A percentile compares a stretch with the other conserved stretches of the same genome.
Evolutionary conservation across 1,140 invertebrate genomes (phyloP).

Genomic region (Drosophila bifasciata): DNA sequence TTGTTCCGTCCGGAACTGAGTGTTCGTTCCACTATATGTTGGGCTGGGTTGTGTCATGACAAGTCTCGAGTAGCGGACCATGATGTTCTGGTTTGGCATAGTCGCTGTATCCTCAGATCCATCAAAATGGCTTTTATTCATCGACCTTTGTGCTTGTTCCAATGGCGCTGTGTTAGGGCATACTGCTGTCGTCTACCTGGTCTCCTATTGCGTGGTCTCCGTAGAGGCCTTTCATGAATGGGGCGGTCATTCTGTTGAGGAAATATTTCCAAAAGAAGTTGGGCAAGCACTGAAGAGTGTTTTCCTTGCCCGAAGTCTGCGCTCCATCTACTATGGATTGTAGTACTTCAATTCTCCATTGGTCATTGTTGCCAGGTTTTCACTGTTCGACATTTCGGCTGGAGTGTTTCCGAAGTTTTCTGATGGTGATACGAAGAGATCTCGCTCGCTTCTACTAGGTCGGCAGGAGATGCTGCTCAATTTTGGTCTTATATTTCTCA

Average conservation of each 20-base stretch:
- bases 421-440: not conserved
- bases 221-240: too few species aligned
- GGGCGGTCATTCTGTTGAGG: too few species aligned
- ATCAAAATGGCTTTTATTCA: constrained; percentile 19
- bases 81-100: constrained; percentile 12
- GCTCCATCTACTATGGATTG: too few species aligned
- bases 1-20: not conserved
- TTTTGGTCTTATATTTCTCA: not conserved
- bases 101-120: constrained; percentile 12
- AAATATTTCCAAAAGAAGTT: too few species aligned
- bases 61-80: constrained; percentile 21
- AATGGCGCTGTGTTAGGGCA: too few species aligned
- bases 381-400: constrained; percentile 1
- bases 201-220: too few species aligned
- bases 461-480: not conserved
- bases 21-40: not conserved
- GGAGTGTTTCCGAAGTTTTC: constrained; percentile 1
- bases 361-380: constrained; percentile 6
- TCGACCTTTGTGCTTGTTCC: constrained; percentile 22
- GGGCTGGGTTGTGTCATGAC: constrained; percentile 19
- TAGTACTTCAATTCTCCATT: too few species aligned
- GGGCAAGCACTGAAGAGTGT: too few species aligned
- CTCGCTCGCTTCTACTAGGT: constrained; percentile 6
- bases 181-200: too few species aligned
- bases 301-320: too few species aligned